Conservation (phyloP, 2,888 invertebrate species). For the Papilio demoleus region DNA sequence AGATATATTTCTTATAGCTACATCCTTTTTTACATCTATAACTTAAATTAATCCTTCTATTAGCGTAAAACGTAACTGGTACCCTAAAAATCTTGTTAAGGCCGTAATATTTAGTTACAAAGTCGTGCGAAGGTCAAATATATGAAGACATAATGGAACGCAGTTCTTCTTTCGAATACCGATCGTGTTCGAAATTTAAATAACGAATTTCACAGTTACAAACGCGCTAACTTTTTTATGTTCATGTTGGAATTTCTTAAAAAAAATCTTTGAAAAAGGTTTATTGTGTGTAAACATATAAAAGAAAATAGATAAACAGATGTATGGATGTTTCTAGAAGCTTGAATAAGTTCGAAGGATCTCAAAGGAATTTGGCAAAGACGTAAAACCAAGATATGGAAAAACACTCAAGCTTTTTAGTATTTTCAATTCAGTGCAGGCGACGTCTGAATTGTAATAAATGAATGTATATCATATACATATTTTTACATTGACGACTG, state of each 20-base stretch:
- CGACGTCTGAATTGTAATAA: no score
- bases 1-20: not conserved
- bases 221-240: not conserved
- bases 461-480: not conserved
- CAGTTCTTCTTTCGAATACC: constrained; percentile 47
- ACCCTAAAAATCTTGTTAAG: constrained; percentile 17
- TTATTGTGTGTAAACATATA: no score
- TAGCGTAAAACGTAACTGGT: constrained; percentile 25
- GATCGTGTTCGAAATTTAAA: constrained; percentile 48
- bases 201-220: constrained; percentile 25
- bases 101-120: constrained; percentile 52
- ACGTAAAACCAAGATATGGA: no score
- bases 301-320: no score
- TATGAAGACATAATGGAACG: constrained; percentile 54
- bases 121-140: constrained; percentile 64
- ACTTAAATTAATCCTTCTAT: not conserved
- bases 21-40: no score
- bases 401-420: no score
- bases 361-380: no score
- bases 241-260: constrained; percentile 11
- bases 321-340: not conserved
- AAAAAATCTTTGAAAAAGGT: not conserved
- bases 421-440: no score
- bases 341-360: no score
- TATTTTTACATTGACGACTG: not conserved